Evolutionary conservation across 2,113 vertebrate species (phyloP), one percentile per base, ranked within the genome.

Genomic region (Epinephelus moara): DNA sequence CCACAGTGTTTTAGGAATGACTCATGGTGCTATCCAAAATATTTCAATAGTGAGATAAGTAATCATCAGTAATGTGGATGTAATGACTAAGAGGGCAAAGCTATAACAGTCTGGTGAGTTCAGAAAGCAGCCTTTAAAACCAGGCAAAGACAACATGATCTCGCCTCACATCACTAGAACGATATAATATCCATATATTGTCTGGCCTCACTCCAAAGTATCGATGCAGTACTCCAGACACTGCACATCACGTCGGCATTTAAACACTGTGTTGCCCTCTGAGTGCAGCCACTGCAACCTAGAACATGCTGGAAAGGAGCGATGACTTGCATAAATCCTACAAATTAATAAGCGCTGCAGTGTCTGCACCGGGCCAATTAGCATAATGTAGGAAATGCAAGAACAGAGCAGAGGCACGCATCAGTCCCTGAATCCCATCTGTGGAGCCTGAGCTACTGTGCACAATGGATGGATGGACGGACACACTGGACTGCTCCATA

Each of bases 301-400:
- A 23, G 67, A 76, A 56, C 33, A 49, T 21, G 64, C 72, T 45
- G 68, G 56, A 67, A 63, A 15, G n/a, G 23, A 73, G 74, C 8
- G 6, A 61, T 79, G 84, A 75, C 73, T 71, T 70, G 52, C 72
- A 87, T 23, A 66, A 70, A 72, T 68, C 33, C 62, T 53, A 59
- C 63, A 63, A 75, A 33, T 59, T 40, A 49, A 78, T 62, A 62
- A 77, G 73, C 21, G 47, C 66, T 69, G 80, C 70, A 73, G 73
- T 52, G 68, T 76, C 53, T 62, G 57, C 49, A 33, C 27, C 25
- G 13, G n/a, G 63, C 64, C 55, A 53, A 61, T 60, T 61, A 77
- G 62, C 55, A 59, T 42, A 47, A 56, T 3, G 4, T 23, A 55
- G 33, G 33, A 75, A 75, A 66, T 57, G 23, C 70, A 72, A 55